These are phyloP conservation scores for Drosophila ironensis DNA, from an alignment of 1,140 invertebrate genomes.

Conservation along the genomic window DNA sequence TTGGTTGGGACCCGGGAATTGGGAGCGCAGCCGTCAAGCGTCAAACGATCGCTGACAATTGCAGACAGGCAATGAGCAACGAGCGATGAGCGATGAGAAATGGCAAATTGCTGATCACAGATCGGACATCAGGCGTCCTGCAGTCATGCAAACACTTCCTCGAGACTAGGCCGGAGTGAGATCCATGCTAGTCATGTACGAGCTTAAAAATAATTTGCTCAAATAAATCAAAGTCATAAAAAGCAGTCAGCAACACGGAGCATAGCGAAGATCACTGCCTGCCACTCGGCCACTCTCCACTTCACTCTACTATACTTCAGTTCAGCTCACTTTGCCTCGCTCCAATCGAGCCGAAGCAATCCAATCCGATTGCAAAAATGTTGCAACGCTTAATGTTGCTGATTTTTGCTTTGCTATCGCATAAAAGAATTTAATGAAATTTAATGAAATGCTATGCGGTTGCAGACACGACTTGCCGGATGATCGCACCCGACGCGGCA, in stretches of 20 bases:
- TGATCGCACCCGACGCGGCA: background rate
- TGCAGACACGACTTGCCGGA: constrained; percentile 58
- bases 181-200: constrained; percentile 58
- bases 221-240: constrained; percentile 80
- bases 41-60: constrained; percentile 62
- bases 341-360: background rate
- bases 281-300: background rate
- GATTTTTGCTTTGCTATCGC: constrained; percentile 62
- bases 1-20: constrained; percentile 13
- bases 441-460: constrained; percentile 78
- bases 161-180: constrained; percentile 9
- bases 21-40: constrained; percentile 27
- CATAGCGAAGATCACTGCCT: constrained; percentile 45
- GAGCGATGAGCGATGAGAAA: constrained; percentile 44
- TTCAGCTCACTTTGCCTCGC: constrained; percentile 2
- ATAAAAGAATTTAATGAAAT: constrained; percentile 81
- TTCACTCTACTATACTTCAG: background rate
- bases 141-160: constrained; percentile 69
- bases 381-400: constrained; percentile 39
- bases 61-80: constrained; percentile 72
- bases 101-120: constrained; percentile 30
- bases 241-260: constrained; percentile 36
- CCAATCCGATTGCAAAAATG: constrained; percentile 24
- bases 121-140: constrained; percentile 13
- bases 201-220: constrained; percentile 74